Evolutionary conservation across 2,888 invertebrate species (phyloP), one percentile per base, ranked within the genome.

Genomic region (Sepioteuthis lessoniana): DNA sequence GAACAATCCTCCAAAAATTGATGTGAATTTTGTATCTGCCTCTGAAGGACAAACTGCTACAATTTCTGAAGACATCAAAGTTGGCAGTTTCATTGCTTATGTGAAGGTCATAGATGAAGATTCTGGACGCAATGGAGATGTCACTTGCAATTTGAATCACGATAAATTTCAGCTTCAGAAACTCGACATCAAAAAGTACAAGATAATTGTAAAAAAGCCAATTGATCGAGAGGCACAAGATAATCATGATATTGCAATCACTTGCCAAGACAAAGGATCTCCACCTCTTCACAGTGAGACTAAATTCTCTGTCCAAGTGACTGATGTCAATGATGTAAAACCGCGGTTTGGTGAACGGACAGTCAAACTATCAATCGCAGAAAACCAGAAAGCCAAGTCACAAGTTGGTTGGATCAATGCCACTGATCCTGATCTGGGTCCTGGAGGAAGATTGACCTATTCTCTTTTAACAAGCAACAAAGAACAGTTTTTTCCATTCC

Each of bases 21-120:
- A 76, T 76, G 76, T 76, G n/a, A 76, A 76, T 76, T 76, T 76
- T 76, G 76, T 76, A 76, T 76, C 76, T n/a, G 76, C 76, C n/a
- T 76, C 76, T n/a, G 76, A 76, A 76, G n/a, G 76, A 76, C n/a
- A 76, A 76, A 76, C 76, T 76, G 76, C 76, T 1, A 76, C 76
- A n/a, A 76, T 76, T 35, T 76, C 76, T 16, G 76, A 76, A 76
- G 76, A 76, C 76, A 76, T 76, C n/a, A 76, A 35, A n/a, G 76
- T 76, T 19, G 76, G 76, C 76, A 76, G 76, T 76, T 76, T 76
- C 76, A 76, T 76, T 76, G 76, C 76, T 76, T 76, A 76, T 76
- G 76, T 76, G 35, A 76, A 76, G 8, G 35, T 76, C 76, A 76
- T n/a, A 3, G 76, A 76, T 76, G 76, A 76, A 76, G 76, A 76